Evolutionary conservation across 2,888 invertebrate genomes (phyloP), one percentile per base, ranked within the genome.

Genomic region (Omphaloscelis lunosa): DNA sequence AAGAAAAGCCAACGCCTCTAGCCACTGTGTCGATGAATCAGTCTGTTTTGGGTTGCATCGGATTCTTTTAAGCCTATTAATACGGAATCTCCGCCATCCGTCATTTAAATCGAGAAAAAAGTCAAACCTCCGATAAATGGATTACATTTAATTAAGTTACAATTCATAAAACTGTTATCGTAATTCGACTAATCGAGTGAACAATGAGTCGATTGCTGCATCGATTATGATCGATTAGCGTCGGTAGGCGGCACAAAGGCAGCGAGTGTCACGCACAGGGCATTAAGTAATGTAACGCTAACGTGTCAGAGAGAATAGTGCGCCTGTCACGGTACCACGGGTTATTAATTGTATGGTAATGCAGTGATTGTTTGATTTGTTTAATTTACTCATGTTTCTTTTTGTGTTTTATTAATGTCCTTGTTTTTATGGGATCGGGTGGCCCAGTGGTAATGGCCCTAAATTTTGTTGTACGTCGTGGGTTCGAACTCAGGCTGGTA

Each of bases 171-270:
- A 85, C 75, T 81, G 69, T 69, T 66, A 80, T 83, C 75, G 72
- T 88, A 80, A 88, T 83, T 82, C 77, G 66, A 80, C 85, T 85
- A 87, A 78, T 78, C 56, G 66, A 77, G 72, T 72, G 78, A 83
- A 83, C 85, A 86, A 84, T 80, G 80, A 65, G 65, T 70, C 82
- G 84, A 84, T 84, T 85, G 83, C 72, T 72, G 84, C 75, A 72
- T 75, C 83, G 74, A 71, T 82, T 83, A 72, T 85, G 78, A 85
- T 77, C 86, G 85, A 83, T 86, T 85, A 85, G 80, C 39, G 75
- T 39, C 68, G 68, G 68, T 39, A 68, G 58, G 71, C 45, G 45
- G 29, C 73, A 73, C 85, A 85, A 85, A 76, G 62, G 66, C 39
- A 61, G 69, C 53, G 66, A 77, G 58, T 70, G 84, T 75, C 85